These are phyloP conservation scores for Seira sanloemensis DNA, from an alignment of 2,888 invertebrate species.

Conservation along the genomic window DNA sequence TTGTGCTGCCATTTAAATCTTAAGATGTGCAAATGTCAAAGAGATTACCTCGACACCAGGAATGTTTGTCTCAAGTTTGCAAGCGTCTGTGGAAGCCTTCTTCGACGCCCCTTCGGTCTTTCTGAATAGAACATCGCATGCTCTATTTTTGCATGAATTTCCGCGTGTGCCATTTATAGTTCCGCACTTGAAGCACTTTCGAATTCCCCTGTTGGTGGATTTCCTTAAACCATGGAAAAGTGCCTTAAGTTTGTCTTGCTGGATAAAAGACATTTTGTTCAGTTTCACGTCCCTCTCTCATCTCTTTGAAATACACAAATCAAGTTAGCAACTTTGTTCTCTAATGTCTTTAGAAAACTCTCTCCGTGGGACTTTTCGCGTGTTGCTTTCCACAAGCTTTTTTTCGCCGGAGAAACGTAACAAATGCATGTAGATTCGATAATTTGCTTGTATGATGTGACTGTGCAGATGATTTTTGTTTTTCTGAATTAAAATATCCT, in stretches of 20 bases:
- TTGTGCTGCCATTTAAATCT: too few species aligned
- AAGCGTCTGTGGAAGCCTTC: slow-evolving; percentile 81
- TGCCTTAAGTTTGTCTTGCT: slow-evolving; percentile 69
- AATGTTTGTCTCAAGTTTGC: slow-evolving; percentile 77
- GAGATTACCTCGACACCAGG: slow-evolving; percentile 53
- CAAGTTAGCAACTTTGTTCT: too few species aligned
- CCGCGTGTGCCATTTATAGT: slow-evolving; percentile 84
- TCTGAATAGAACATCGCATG: slow-evolving; percentile 82
- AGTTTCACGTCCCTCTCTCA: neutral
- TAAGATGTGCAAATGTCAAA: too few species aligned
- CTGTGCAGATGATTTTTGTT: too few species aligned
- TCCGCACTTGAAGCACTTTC: slow-evolving; percentile 86
- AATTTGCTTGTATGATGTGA: too few species aligned
- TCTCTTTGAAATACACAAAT: neutral
- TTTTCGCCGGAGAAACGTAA: too few species aligned
- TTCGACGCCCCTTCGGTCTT: slow-evolving; percentile 77
- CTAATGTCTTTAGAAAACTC: too few species aligned
- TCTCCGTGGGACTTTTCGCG: too few species aligned
- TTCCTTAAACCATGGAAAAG: slow-evolving; percentile 80
- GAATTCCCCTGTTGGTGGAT: slow-evolving; percentile 83
- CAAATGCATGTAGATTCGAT: too few species aligned
- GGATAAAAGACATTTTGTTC: neutral
- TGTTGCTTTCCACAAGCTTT: too few species aligned
- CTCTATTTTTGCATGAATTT: slow-evolving; percentile 83
- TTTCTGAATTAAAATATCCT: too few species aligned